These are phyloP conservation scores for Vicugna pacos DNA, from an alignment of 2,113 vertebrate species.

Conservation along the genomic window DNA sequence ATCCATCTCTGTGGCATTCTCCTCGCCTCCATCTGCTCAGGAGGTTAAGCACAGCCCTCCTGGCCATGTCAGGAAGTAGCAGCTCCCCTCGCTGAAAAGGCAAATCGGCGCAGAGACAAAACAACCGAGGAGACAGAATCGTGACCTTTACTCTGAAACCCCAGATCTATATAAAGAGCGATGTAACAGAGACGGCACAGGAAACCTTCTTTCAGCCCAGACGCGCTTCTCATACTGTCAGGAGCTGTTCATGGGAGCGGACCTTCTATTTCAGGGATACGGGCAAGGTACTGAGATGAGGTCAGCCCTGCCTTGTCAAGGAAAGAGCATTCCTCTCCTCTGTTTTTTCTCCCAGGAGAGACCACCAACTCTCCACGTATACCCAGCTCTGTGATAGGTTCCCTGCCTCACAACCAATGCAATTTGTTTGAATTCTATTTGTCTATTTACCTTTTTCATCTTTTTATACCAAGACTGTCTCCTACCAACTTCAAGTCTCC, in stretches of 20 bases:
- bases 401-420: not conserved
- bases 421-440: not conserved
- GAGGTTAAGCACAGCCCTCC: not conserved
- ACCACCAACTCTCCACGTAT: not conserved
- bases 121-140: slow-evolving; percentile 1
- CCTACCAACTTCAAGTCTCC: not conserved
- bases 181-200: not conserved
- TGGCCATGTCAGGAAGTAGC: not conserved
- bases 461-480: not conserved
- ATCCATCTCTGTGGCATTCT: not conserved
- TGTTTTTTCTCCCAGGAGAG: not conserved
- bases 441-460: not conserved
- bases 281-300: not conserved
- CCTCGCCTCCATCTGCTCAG: not conserved
- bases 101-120: not conserved
- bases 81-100: not conserved
- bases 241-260: not conserved
- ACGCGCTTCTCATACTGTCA: not conserved
- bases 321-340: not conserved
- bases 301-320: not conserved
- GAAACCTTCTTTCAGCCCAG: not conserved
- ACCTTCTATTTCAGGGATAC: not conserved
- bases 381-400: not conserved
- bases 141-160: slow-evolving; percentile 11
- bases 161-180: slow-evolving; percentile 11